phyloP scores from a whole-genome alignment of 2,797 vertebrate genomes.

The Melanotaenia nigrans region DNA sequence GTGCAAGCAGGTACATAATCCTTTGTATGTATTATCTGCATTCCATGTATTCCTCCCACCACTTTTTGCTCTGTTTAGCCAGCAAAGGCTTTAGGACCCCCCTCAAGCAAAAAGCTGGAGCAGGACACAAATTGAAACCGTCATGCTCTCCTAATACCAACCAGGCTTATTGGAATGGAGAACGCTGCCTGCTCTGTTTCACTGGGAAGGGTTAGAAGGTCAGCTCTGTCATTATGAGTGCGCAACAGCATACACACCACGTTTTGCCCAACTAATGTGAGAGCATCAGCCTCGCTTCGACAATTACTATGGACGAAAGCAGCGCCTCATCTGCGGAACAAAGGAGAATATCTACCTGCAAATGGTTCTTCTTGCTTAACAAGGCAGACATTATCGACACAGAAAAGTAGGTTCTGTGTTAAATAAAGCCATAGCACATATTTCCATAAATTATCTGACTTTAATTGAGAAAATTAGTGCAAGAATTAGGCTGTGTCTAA shows the following conservation, averaged over 20 bases:
- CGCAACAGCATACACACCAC: constrained; percentile 51
- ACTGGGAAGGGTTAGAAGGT: constrained; percentile 75
- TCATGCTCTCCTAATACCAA: constrained; percentile 70
- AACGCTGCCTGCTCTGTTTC: constrained; percentile 62
- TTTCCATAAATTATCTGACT: constrained; percentile 56
- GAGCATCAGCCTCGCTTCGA: constrained; percentile 33
- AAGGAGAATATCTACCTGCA: constrained; percentile 59
- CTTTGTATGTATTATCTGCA: constrained; percentile 76
- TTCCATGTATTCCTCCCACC: constrained; percentile 68
- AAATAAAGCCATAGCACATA: constrained; percentile 21
- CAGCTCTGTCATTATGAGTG: constrained; percentile 68
- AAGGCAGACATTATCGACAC: constrained; percentile 49
- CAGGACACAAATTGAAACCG: constrained; percentile 69
- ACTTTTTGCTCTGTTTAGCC: constrained; percentile 55
- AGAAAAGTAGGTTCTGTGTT: constrained; percentile 23
- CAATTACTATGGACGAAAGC: constrained; percentile 70
- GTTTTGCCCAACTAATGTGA: constrained; percentile 59
- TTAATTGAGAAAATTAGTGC: constrained; percentile 42
- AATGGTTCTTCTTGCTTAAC: constrained; percentile 58
- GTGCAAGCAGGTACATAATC: constrained; percentile 72
- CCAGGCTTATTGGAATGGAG: constrained; percentile 73
- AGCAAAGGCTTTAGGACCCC: constrained; percentile 67
- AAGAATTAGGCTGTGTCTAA: constrained; percentile 51
- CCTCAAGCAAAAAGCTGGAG: constrained; percentile 48
- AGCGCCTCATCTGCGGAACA: constrained; percentile 45